These are phyloP conservation scores for Elachura formosa DNA, from an alignment of 2,113 vertebrate genomes.

Conservation along the genomic window DNA sequence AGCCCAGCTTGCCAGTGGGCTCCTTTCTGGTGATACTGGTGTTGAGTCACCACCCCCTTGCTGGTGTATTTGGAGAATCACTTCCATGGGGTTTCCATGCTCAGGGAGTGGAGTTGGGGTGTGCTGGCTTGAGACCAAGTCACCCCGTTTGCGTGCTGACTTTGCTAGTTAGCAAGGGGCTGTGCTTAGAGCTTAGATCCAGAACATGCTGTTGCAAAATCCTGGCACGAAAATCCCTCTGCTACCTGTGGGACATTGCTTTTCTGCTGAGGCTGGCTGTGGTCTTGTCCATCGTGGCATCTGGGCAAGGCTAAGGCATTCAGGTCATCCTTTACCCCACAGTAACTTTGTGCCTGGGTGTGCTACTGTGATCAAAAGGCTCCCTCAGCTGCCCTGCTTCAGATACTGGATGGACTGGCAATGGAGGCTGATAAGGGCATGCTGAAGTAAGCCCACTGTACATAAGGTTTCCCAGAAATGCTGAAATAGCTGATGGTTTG, in stretches of 20 bases:
- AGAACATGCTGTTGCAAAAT: not conserved
- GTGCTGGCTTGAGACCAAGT: not conserved
- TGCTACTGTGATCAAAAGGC: not conserved
- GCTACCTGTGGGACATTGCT: not conserved
- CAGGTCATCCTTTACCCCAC: not conserved
- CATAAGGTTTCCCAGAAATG: not conserved
- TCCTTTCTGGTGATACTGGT: not conserved
- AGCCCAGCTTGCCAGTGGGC: fast-evolving
- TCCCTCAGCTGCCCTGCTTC: not conserved
- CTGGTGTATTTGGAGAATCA: not conserved
- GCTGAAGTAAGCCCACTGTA: not conserved
- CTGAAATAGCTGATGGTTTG: not conserved
- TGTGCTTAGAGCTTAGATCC: not conserved
- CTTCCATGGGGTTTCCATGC: not conserved
- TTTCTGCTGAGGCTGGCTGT: not conserved
- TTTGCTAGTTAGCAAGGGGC: not conserved
- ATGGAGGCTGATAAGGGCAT: not conserved
- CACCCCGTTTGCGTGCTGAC: not conserved
- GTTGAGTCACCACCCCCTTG: not conserved
- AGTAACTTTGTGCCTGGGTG: not conserved
- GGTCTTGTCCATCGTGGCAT: not conserved
- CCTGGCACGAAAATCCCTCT: not conserved
- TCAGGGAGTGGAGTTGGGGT: fast-evolving
- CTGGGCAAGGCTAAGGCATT: not conserved
- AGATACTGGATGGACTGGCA: not conserved